Evolutionary conservation across 2,888 invertebrate genomes (phyloP), one percentile per base, ranked within the genome.

Genomic region (Eumerus sabulonum): DNA sequence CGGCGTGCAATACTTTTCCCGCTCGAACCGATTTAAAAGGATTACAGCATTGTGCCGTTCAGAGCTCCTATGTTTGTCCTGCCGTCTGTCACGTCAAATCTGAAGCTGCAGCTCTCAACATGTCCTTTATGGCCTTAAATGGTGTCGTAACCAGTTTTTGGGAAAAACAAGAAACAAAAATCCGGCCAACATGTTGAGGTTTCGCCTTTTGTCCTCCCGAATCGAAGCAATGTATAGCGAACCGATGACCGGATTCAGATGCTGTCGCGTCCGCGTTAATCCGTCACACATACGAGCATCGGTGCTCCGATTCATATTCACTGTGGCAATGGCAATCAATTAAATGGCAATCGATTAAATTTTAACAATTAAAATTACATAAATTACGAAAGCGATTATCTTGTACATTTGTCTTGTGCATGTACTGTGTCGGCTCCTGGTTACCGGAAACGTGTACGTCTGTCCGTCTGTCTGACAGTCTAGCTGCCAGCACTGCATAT

Each of bases 361-460:
- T 81, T 74, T 71, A 81, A 76, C 81, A 81, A 81, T 81, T 81
- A 81, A 81, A 81, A 81, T 76, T 76, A 81, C 81, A 81, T 81
- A 81, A 81, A 81, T 81, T 76, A 81, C 79, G 45, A 64, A 56
- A 74, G 74, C 59, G 68, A 79, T 74, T 79, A 79, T 79, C 79
- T 79, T 79, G 79, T 79, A 64, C 79, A 79, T 79, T 79, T 79
- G 68, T 79, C 77, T 77, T 74, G 53, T 79, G 74, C 64, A 48
- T 70, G 74, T 74, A 63, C 50, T 51, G 5, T 59, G 66, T 45
- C 50, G 45, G 62, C 45, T 45, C 48, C 40, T 53, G 67, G 73
- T 60, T 50, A 47, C 57, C 62, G 67, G 64, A 64, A 64, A 64
- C 45, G 50, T 50, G 27, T 27, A 11, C 9, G 40, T 40, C 16